Evolutionary conservation across 2,113 vertebrate genomes (phyloP), one percentile per base, ranked within the genome.

Genomic region (Indicator indicator): DNA sequence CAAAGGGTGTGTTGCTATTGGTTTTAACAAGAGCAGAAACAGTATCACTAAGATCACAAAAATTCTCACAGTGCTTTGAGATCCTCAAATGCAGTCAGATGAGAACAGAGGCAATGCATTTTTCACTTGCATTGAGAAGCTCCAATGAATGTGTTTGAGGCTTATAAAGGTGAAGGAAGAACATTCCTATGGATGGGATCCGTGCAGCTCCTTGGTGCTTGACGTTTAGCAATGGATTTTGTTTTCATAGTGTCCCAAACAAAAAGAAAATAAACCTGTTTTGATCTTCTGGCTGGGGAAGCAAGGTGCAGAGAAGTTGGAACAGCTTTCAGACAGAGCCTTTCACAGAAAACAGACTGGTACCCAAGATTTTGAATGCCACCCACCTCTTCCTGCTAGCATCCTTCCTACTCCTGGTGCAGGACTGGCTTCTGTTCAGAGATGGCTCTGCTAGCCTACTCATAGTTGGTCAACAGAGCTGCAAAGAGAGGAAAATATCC

Each of bases 1-100:
- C 59, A 92, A 83, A 92, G 55, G 8, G 9, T 64, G 42, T 58
- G 48, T 62, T 95, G 76, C 6, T 82, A 50, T 58, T 65, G 78
- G 77, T 93, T 95, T 94, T 69, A 79, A 68, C 74, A 80, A 76
- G 46, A 85, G 28, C 46, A 83, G 59, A 26, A 89, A 59, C 7
- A 38, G 27, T 67, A 70, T 74, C 78, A 85, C 52, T 46, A 73
- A 89, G 75, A 87, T 89, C 86, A 86, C 76, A 76, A 32, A 82
- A 58, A 78, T 69, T 94, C 78, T 86, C 32, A 26, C 18, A 42
- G 68, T 64, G 56, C 75, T 92, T 52, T 80, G 71, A 87, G 84
- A 87, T 83, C 64, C 63, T 91, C 59, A 94, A 65, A 87, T 33
- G 50, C 11, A 82, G 36, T 59, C 50, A 83, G 55, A 79, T 58